Evolutionary conservation across 2,888 invertebrate genomes (phyloP).

Genomic region (Tethea ocularis): DNA sequence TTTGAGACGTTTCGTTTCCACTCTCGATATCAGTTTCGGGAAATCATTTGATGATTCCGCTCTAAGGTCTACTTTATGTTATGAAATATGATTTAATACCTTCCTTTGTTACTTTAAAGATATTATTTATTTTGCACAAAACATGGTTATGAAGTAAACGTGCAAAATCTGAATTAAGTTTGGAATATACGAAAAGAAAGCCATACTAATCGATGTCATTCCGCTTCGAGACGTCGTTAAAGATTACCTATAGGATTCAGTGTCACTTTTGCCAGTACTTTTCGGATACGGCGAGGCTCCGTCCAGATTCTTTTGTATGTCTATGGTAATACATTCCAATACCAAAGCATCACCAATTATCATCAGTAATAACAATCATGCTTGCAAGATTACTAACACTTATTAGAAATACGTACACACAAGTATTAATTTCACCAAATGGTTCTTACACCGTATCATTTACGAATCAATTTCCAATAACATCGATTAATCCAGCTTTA

Average conservation of each 20-base stretch:
- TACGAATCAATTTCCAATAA: constrained; percentile 44
- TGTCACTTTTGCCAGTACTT: no score
- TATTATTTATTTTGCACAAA: no score
- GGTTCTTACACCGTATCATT: constrained; percentile 20
- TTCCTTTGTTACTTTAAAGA: neutral
- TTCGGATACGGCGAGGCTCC: no score
- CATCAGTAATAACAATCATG: constrained; percentile 44
- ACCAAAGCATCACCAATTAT: constrained; percentile 37
- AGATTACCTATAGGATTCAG: no score
- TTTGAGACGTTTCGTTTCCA: neutral
- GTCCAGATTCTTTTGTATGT: no score
- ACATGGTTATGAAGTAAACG: no score
- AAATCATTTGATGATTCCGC: neutral
- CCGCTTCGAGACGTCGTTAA: no score
- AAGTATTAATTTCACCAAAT: constrained; percentile 12
- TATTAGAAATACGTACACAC: constrained; percentile 33
- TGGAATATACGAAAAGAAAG: no score
- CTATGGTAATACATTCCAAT: constrained; percentile 19
- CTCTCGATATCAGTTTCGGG: neutral
- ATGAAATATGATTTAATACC: neutral
- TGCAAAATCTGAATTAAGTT: no score
- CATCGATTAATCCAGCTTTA: constrained; percentile 19
- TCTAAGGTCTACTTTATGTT: neutral
- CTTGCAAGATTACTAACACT: constrained; percentile 39
- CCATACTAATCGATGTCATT: no score